These are phyloP conservation scores for Trichopoda pennipes DNA, from an alignment of 2,888 invertebrate species.

Conservation along the genomic window DNA sequence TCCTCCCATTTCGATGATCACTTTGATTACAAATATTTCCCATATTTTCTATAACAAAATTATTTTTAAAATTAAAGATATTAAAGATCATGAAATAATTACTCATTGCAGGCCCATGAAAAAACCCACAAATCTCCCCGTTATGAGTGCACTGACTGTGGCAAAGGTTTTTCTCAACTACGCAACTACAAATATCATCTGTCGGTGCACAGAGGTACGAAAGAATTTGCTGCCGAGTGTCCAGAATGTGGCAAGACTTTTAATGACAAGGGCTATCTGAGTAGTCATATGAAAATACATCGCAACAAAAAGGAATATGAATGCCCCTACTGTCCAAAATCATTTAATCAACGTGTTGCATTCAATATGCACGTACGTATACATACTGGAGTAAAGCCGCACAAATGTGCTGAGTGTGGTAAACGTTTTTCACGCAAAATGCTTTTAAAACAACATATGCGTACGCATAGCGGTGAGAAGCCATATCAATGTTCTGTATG, in stretches of 20 bases:
- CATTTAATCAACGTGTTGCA: conserved; percentile 92
- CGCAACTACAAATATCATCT: conserved; percentile 92
- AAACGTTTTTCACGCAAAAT: conserved; percentile 92
- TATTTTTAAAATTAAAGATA: too few species aligned
- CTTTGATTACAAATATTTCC: too few species aligned
- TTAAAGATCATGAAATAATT: background rate
- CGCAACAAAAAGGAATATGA: conserved; percentile 90
- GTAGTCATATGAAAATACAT: conserved; percentile 93
- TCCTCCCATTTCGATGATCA: too few species aligned
- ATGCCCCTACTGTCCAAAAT: conserved; percentile 90
- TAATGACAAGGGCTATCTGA: conserved; percentile 91
- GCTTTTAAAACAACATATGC: conserved; percentile 90
- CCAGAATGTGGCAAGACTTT: conserved; percentile 91
- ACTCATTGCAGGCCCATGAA: conserved; percentile 77
- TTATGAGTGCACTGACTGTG: conserved; percentile 89
- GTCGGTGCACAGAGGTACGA: conserved; percentile 90
- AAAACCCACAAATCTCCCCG: conserved; percentile 81
- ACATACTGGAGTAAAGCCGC: conserved; percentile 90
- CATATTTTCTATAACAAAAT: too few species aligned
- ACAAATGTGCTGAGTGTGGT: conserved; percentile 88
- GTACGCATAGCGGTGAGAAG: conserved; percentile 90
- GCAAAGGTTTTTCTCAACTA: conserved; percentile 90
- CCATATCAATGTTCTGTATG: conserved; percentile 91
- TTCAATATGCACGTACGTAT: conserved; percentile 94
- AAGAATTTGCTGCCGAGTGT: conserved; percentile 87